phyloP scores from a whole-genome alignment of 2,113 vertebrate genomes.

The Laticauda laticaudata region DNA sequence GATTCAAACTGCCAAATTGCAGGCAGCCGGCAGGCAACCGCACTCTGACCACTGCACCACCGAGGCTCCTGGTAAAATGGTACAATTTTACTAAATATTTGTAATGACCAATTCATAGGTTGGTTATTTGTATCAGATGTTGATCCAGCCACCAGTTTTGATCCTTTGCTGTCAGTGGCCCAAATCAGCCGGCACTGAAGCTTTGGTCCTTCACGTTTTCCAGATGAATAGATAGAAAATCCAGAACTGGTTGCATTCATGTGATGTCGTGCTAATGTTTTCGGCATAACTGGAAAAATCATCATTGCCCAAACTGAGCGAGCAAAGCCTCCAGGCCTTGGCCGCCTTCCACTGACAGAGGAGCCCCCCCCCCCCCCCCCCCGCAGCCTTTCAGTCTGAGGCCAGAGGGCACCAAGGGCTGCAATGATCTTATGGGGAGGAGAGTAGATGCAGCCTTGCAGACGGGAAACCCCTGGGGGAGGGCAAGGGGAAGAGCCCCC shows the following conservation, averaged over 20 bases:
- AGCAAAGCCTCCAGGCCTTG: not conserved
- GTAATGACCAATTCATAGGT: no score
- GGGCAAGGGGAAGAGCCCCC: not conserved
- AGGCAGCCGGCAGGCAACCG: no score
- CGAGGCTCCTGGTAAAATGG: no score
- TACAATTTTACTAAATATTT: no score
- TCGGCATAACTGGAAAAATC: not conserved
- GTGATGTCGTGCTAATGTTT: no score
- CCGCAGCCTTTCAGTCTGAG: not conserved
- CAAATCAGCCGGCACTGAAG: not conserved
- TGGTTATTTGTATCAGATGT: not conserved
- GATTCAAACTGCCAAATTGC: no score
- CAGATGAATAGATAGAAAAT: not conserved
- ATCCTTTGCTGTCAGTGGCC: not conserved
- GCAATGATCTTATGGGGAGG: not conserved
- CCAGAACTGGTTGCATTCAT: not conserved
- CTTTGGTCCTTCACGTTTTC: not conserved
- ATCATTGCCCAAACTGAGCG: not conserved
- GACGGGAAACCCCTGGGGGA: not conserved
- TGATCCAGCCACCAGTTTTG: not conserved
- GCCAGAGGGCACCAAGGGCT: not conserved
- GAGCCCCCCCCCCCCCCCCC: accelerated
- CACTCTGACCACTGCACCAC: no score
- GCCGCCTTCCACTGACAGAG: accelerated
- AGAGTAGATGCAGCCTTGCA: not conserved